Percentiles rank a stretch among this genome's conserved stretches.
Conservation (phyloP, 2,888 invertebrate genomes). For the Drosophila acutilabella region DNA sequence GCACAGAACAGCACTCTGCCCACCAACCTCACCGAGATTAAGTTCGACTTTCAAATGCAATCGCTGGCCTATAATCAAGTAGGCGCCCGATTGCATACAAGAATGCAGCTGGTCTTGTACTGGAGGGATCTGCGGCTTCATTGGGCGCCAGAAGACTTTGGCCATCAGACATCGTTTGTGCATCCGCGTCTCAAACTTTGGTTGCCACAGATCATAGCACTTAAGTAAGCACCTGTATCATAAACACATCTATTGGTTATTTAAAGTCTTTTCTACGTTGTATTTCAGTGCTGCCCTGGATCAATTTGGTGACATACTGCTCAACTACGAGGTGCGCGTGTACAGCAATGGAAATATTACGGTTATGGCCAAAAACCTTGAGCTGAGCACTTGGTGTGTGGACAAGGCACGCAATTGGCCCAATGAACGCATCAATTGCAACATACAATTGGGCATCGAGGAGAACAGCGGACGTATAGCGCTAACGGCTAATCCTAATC, state of each 20-base stretch:
- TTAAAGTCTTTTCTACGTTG: neutral
- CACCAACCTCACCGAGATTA: slow-evolving; percentile 61
- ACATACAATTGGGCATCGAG: slow-evolving; percentile 75
- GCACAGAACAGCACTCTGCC: slow-evolving; percentile 84
- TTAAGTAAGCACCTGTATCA: slow-evolving; percentile 60
- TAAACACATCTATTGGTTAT: neutral
- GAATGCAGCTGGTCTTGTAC: slow-evolving; percentile 84
- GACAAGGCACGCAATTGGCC: slow-evolving; percentile 82
- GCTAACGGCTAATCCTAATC: slow-evolving; percentile 57
- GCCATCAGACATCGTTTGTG: slow-evolving; percentile 83
- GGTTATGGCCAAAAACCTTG: slow-evolving; percentile 69
- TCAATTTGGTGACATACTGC: slow-evolving; percentile 56
- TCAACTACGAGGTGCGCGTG: slow-evolving; percentile 65
- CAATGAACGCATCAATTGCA: slow-evolving; percentile 78
- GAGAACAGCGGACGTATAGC: slow-evolving; percentile 42
- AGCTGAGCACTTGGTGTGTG: slow-evolving; percentile 81
- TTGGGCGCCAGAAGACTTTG: slow-evolving; percentile 88
- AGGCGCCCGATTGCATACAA: slow-evolving; percentile 75
- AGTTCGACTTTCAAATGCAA: slow-evolving; percentile 78
- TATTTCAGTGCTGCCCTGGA: slow-evolving; percentile 68
- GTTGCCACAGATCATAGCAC: slow-evolving; percentile 74
- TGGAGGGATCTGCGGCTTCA: slow-evolving; percentile 88
- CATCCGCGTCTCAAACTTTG: slow-evolving; percentile 72
- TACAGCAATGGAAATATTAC: slow-evolving; percentile 72
- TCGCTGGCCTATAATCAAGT: slow-evolving; percentile 78